Conservation (phyloP, 2,797 vertebrate species). For the Pseudochromis fuscus region DNA sequence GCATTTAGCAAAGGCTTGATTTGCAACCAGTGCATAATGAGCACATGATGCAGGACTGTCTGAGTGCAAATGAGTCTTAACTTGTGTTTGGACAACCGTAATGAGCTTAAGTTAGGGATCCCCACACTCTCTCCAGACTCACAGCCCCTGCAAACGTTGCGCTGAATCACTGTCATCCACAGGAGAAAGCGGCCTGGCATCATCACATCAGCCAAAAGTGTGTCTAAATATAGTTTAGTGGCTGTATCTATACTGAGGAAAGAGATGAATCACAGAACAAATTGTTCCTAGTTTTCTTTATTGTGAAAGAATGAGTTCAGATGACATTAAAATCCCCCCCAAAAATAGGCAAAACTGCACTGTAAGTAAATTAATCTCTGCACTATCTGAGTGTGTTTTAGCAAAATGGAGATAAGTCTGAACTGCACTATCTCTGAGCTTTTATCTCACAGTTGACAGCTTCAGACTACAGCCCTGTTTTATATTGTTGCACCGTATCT, state of each 20-base stretch:
- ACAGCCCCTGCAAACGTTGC: slow-evolving; percentile 26
- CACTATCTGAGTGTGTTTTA: slow-evolving; percentile 25
- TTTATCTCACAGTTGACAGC: slow-evolving; percentile 53
- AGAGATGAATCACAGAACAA: background rate
- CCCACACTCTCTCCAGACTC: slow-evolving; percentile 7
- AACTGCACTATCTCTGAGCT: slow-evolving; percentile 31
- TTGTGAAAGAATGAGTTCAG: slow-evolving; percentile 6
- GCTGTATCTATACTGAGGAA: slow-evolving; percentile 7
- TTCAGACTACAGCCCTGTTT: slow-evolving; percentile 30
- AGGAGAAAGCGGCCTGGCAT: slow-evolving; percentile 5
- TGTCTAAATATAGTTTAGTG: slow-evolving; percentile 36
- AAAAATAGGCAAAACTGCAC: slow-evolving; percentile 1
- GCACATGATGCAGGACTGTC: slow-evolving; percentile 14
- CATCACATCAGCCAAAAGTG: slow-evolving; percentile 11
- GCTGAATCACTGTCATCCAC: slow-evolving; percentile 1
- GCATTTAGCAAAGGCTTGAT: slow-evolving; percentile 45
- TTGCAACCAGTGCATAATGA: slow-evolving; percentile 41
- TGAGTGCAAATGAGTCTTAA: slow-evolving; percentile 42
- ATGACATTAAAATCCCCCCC: slow-evolving; percentile 19
- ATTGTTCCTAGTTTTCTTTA: slow-evolving; percentile 9
- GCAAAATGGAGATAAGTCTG: slow-evolving; percentile 30
- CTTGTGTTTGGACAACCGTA: slow-evolving; percentile 47
- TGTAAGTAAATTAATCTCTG: slow-evolving; percentile 35
- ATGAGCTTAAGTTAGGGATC: slow-evolving; percentile 49
- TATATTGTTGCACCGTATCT: slow-evolving; percentile 11